phyloP scores from a whole-genome alignment of 2,113 vertebrate species.

The Eretmochelys imbricata region DNA sequence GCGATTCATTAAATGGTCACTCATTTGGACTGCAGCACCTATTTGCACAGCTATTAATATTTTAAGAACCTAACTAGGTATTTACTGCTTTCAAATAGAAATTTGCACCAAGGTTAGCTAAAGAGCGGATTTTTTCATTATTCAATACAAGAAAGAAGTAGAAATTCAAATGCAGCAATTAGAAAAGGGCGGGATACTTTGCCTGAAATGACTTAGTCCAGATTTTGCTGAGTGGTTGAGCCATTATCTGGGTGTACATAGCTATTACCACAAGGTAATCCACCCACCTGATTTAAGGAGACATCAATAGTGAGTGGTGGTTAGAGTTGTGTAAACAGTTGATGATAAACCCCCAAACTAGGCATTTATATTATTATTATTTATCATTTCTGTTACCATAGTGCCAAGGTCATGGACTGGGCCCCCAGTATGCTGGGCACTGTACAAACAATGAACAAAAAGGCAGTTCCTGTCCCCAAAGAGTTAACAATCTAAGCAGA shows the following conservation, averaged over 20 bases:
- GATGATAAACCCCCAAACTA: background rate
- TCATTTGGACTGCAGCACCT: constrained; percentile 75
- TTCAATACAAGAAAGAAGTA: constrained; percentile 11
- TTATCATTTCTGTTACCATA: background rate
- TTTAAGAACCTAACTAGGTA: constrained; percentile 75
- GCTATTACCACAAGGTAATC: background rate
- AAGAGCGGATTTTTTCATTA: constrained; percentile 48
- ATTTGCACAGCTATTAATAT: constrained; percentile 76
- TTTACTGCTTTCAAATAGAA: constrained; percentile 71
- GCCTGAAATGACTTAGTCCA: constrained; percentile 1
- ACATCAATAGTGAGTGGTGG: background rate
- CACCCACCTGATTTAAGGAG: background rate
- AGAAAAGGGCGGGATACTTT: background rate
- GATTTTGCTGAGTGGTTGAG: constrained; percentile 18
- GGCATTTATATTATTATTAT: background rate
- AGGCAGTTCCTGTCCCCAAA: background rate
- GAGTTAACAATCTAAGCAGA: background rate
- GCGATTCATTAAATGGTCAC: constrained; percentile 79
- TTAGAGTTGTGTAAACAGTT: background rate
- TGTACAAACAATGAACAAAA: background rate
- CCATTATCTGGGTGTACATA: background rate
- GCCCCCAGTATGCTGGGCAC: too few species aligned
- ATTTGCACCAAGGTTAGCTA: constrained; percentile 49
- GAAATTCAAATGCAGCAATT: constrained; percentile 8
- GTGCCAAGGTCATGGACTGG: background rate